Evolutionary conservation across 2,888 invertebrate genomes (phyloP), one percentile per base, ranked within the genome.

Genomic region (Heteromyza rotundicornis): DNA sequence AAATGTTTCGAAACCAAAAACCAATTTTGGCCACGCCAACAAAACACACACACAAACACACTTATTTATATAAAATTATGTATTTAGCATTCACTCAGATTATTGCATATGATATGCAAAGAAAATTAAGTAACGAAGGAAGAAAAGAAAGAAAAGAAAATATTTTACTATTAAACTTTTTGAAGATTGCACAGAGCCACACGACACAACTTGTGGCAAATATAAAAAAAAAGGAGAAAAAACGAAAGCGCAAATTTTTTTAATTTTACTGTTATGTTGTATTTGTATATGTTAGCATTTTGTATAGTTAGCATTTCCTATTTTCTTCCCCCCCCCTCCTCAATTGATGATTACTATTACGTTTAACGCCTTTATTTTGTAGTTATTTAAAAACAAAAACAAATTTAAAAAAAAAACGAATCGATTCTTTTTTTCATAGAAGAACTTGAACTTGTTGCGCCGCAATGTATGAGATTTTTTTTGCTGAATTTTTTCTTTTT

Each of bases 201-300:
- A 23, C 27, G 27, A 36, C 12, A n/a, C n/a, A 36, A 36, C n/a
- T 36, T 14, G n/a, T 16, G 5, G 16, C 7, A 44, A 44, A 44
- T 5, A 44, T 12, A 44, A 27, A 27, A 5, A 27, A 27, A 27
- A 27, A 44, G n/a, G 16, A 47, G 16, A 47, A 24, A 20, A 55
- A 59, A 20, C 57, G 56, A 51, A 57, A 60, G 64, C 64, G 62
- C 63, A 60, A 63, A 58, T 49, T 52, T 54, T 52, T 58, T 60
- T 36, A 36, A 27, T 57, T 27, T 40, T 20, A 17, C 10, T 23
- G 24, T 57, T 44, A 57, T 52, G 49, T 60, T 55, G 22, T 44
- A 53, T 40, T 40, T 40, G 40, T n/a, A n/a, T 40, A 14, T 40
- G 8, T 40, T 40, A n/a, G 40, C 10, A n/a, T 40, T 40, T 50